phyloP scores from a whole-genome alignment of 2,888 invertebrate species.

The Acrobasis consociella region DNA sequence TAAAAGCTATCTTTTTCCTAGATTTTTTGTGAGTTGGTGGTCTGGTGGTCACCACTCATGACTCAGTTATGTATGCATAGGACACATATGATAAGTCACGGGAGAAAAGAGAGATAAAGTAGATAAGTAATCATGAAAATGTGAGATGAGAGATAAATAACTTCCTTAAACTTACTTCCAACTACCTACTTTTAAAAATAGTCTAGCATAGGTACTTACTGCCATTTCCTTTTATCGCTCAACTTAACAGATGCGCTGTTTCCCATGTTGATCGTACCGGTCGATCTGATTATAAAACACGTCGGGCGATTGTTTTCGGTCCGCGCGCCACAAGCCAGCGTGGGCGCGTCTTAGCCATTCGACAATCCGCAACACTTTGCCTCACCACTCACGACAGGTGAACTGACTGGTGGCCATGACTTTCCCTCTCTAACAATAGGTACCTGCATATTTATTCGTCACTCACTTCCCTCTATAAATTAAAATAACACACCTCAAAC shows the following conservation, averaged over 20 bases:
- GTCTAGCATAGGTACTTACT: conserved; percentile 57
- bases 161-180: not conserved
- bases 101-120: too few species aligned
- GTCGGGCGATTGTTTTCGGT: conserved; percentile 13
- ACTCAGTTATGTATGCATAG: too few species aligned
- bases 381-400: conserved; percentile 32
- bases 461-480: conserved; percentile 14
- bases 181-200: not conserved
- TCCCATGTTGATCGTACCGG: conserved; percentile 52
- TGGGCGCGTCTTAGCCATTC: conserved; percentile 54
- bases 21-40: too few species aligned
- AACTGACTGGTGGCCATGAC: conserved; percentile 62
- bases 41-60: too few species aligned
- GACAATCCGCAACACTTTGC: conserved; percentile 48
- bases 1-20: too few species aligned
- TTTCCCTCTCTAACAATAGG: conserved; percentile 43
- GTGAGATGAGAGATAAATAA: too few species aligned
- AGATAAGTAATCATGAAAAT: too few species aligned
- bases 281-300: not conserved
- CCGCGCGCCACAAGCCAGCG: not conserved
- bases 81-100: too few species aligned
- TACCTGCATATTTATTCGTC: not conserved
- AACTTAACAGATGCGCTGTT: conserved; percentile 73
- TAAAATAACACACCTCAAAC: too few species aligned
- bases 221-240: conserved; percentile 72